phyloP scores from a whole-genome alignment of 2,113 vertebrate species.

The Ciconia stormi region DNA sequence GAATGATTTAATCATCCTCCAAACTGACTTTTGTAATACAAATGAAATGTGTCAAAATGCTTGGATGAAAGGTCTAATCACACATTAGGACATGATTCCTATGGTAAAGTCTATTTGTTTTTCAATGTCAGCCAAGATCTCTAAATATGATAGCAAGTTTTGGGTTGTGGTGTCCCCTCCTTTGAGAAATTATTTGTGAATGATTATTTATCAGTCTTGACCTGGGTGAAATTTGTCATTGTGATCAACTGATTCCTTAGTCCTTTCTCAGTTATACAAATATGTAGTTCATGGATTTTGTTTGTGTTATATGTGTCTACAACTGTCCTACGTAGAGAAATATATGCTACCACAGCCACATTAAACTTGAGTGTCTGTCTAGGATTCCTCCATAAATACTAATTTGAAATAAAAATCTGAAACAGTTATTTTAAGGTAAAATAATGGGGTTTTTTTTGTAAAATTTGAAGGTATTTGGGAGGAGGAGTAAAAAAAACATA shows the following conservation, averaged over 20 bases:
- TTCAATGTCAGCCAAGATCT: background rate
- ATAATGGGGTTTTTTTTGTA: background rate
- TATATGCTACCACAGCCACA: background rate
- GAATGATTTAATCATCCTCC: background rate
- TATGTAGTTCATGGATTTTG: background rate
- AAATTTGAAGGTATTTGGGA: background rate
- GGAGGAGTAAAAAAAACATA: background rate
- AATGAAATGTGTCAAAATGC: background rate
- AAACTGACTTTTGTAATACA: background rate
- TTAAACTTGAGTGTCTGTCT: background rate
- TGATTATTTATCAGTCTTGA: background rate
- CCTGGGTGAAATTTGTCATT: background rate
- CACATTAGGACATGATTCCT: background rate
- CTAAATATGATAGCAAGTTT: background rate
- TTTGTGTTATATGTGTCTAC: background rate
- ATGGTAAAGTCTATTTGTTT: background rate
- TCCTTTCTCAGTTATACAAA: background rate
- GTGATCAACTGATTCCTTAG: background rate
- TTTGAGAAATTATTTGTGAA: background rate
- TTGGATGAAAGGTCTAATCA: background rate
- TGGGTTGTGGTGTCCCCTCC: background rate
- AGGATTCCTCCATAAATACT: background rate
- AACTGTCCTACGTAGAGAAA: background rate
- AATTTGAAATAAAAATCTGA: background rate
- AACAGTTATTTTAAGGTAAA: background rate